A percentile compares a stretch with the other conserved stretches of the same genome.
Evolutionary conservation across 2,113 vertebrate genomes (phyloP).

Genomic region (Pandion haliaetus): DNA sequence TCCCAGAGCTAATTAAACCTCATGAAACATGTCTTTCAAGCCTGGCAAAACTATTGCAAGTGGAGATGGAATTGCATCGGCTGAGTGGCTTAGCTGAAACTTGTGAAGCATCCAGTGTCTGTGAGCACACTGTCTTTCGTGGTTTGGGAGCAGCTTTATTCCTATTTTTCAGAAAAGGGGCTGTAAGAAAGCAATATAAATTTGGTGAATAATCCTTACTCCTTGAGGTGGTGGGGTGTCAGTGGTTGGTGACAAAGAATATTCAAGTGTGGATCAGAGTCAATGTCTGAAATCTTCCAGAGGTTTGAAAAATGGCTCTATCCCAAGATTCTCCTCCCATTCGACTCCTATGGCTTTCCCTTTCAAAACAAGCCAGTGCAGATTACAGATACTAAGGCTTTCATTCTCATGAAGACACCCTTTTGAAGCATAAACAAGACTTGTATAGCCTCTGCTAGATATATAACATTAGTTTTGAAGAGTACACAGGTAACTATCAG

Average conservation of each 20-base stretch:
- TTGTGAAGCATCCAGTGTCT: neutral
- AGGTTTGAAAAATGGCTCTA: neutral
- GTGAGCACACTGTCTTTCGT: neutral
- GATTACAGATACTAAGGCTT: neutral
- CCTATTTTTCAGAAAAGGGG: neutral
- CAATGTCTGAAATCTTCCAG: neutral
- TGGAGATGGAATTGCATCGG: neutral
- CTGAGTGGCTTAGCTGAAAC: neutral
- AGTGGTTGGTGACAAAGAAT: neutral
- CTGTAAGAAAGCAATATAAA: neutral
- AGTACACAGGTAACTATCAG: neutral
- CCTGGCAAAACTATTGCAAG: neutral
- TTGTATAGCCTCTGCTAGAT: neutral
- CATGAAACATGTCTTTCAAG: neutral
- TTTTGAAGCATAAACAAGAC: neutral
- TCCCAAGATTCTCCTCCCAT: neutral
- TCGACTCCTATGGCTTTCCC: neutral
- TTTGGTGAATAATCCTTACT: neutral
- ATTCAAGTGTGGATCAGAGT: neutral
- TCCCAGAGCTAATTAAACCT: neutral
- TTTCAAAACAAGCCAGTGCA: neutral
- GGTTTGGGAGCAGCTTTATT: neutral
- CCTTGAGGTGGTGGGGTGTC: neutral
- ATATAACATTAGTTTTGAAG: neutral
- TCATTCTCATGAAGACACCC: neutral